A percentile compares a stretch with the other conserved stretches of the same genome.
Conservation (phyloP, 2,888 invertebrate species). For the Campaea margaritaria region DNA sequence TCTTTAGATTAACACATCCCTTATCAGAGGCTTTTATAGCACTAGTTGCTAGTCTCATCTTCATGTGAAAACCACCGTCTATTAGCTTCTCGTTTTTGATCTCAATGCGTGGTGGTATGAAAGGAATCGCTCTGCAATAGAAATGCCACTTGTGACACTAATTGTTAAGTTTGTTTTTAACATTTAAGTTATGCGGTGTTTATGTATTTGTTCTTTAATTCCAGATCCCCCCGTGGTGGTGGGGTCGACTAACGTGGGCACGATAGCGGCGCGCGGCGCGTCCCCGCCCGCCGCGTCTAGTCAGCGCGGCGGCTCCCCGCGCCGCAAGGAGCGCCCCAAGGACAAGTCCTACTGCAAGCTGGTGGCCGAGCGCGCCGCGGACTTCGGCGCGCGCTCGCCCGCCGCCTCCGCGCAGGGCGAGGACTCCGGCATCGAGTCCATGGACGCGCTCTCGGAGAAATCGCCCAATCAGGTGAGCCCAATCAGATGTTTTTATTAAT, state of each 20-base stretch:
- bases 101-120: no score
- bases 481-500: no score
- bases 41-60: no score
- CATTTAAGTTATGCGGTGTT: no score
- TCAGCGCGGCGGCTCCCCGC: constrained; percentile 58
- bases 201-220: constrained; percentile 20
- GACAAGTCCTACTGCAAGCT: constrained; percentile 86
- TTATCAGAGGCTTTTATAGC: no score
- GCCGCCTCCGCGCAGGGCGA: constrained; percentile 89
- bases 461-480: constrained; percentile 93
- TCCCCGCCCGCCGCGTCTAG: constrained; percentile 65
- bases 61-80: no score
- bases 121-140: no score
- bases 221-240: constrained; percentile 55
- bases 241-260: constrained; percentile 90
- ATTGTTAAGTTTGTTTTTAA: no score
- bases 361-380: constrained; percentile 78
- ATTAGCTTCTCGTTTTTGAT: no score
- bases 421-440: constrained; percentile 96
- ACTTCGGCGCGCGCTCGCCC: constrained; percentile 77
- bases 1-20: no score
- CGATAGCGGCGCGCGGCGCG: constrained; percentile 76
- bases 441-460: constrained; percentile 97
- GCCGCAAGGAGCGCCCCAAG: constrained; percentile 74
- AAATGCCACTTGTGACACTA: no score